Conservation (phyloP, 2,113 vertebrate species). For the Dicaeum eximium region DNA sequence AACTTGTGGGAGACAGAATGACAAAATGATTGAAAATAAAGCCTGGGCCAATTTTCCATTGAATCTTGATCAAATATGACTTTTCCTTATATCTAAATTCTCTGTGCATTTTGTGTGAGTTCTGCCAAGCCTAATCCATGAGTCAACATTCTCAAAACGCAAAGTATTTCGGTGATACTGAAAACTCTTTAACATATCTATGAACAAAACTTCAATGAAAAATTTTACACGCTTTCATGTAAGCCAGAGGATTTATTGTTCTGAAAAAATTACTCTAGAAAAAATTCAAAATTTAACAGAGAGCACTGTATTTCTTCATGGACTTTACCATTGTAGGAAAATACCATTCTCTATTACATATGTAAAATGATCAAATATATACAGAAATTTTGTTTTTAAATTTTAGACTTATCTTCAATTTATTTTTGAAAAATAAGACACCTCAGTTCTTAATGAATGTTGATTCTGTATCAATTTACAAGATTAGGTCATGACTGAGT, state of each 20-base stretch:
- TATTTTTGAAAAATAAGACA: not conserved
- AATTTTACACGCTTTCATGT: not conserved
- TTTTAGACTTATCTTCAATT: not conserved
- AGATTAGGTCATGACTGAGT: not conserved
- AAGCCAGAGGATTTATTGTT: not conserved
- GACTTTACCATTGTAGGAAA: not conserved
- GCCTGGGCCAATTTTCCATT: not conserved
- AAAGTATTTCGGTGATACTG: not conserved
- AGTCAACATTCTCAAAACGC: not conserved
- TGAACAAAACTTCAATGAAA: not conserved
- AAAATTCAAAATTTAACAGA: not conserved
- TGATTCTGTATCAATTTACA: not conserved
- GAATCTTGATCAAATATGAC: not conserved
- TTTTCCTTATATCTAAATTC: not conserved
- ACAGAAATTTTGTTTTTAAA: not conserved
- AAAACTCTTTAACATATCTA: not conserved
- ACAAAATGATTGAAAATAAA: not conserved
- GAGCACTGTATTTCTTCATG: not conserved
- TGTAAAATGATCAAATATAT: accelerated
- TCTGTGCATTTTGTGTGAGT: not conserved
- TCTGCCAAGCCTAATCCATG: not conserved
- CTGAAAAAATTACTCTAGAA: not conserved
- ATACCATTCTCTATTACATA: not conserved
- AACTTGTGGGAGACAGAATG: not conserved
- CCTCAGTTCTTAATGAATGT: not conserved